phyloP scores from a whole-genome alignment of 1,140 invertebrate genomes.

The Drosophila teissieri region DNA sequence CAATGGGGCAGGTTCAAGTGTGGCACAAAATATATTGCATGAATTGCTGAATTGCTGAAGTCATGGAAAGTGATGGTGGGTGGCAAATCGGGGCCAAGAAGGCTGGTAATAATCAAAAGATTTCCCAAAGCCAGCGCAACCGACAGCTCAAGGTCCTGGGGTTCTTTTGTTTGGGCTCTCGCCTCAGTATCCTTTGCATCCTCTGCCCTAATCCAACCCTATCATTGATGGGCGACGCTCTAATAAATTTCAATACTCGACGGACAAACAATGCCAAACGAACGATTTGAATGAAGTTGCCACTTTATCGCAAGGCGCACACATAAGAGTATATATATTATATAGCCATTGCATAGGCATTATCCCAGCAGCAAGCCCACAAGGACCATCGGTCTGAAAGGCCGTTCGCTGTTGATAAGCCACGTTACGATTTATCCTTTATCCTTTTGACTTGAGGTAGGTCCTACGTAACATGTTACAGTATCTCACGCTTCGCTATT shows the following conservation, averaged over 20 bases:
- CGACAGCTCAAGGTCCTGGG: conserved; percentile 57
- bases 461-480: conserved; percentile 31
- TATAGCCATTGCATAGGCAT: conserved; percentile 35
- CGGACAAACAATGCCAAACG: conserved; percentile 47
- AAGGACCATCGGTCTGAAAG: conserved; percentile 25
- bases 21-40: conserved; percentile 35
- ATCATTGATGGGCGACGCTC: conserved; percentile 49
- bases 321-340: conserved; percentile 18
- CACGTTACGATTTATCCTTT: conserved; percentile 53
- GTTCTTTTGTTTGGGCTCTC: conserved; percentile 19
- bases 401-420: conserved; percentile 37
- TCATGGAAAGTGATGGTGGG: conserved; percentile 2
- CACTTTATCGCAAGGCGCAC: conserved; percentile 37
- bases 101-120: conserved; percentile 39
- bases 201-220: conserved; percentile 36
- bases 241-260: conserved; percentile 59
- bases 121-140: conserved; percentile 20
- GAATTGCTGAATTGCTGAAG: conserved; percentile 31
- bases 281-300: conserved; percentile 62
- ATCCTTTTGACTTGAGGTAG: conserved; percentile 43
- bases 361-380: conserved; percentile 20
- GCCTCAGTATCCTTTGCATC: conserved; percentile 24
- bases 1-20: conserved; percentile 46
- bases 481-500: background rate
- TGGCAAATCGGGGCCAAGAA: conserved; percentile 28